phyloP scores from a whole-genome alignment of 2,888 invertebrate species.

The Actias luna region DNA sequence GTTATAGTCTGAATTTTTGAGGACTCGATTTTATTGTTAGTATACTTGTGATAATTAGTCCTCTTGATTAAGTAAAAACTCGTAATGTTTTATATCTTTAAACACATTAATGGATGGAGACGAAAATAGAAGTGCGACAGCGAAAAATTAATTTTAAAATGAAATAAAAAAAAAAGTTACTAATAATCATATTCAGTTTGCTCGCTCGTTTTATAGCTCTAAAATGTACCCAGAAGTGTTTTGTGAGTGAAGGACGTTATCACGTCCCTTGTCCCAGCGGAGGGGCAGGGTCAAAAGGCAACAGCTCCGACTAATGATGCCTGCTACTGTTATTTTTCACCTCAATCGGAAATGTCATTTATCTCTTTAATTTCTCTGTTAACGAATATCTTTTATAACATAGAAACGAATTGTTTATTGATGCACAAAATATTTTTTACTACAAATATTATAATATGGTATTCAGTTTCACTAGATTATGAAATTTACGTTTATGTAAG shows the following conservation, averaged over 20 bases:
- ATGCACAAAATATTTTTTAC: not conserved
- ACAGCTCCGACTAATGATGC: constrained; percentile 43
- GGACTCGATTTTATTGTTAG: no score
- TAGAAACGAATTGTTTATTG: not conserved
- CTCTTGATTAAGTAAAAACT: no score
- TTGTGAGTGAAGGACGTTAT: constrained; percentile 49
- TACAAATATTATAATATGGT: no score
- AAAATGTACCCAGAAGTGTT: constrained; percentile 21
- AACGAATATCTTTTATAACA: not conserved
- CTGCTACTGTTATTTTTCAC: constrained; percentile 27
- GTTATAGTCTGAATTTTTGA: no score
- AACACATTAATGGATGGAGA: no score
- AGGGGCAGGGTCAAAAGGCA: constrained; percentile 35
- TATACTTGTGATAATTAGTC: no score
- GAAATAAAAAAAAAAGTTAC: no score
- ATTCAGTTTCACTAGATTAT: no score
- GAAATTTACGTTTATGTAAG: no score
- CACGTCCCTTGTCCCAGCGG: constrained; percentile 40
- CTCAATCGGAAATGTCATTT: constrained; percentile 19
- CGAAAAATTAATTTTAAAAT: no score
- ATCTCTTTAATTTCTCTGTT: constrained; percentile 16
- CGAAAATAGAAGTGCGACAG: no score
- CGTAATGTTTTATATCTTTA: no score
- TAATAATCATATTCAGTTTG: not conserved
- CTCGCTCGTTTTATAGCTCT: constrained; percentile 17